Base-by-base conservation (phyloP, 2,888 invertebrate species). In the Diplolepis rosae region DNA sequence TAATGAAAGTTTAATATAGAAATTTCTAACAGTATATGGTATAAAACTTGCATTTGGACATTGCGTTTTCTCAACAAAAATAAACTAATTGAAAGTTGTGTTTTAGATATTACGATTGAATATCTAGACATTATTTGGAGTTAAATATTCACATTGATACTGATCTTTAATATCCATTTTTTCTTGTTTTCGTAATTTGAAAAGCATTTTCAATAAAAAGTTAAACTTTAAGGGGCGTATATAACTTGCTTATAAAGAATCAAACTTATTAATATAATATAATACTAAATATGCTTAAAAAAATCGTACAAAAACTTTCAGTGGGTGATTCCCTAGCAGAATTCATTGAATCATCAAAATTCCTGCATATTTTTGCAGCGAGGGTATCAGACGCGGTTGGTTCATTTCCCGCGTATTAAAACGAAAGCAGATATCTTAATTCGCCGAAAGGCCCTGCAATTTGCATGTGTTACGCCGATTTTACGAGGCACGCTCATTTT, bases 381-480 rank as follows among this genome's bases (percentile, higher is more conserved):
- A 52, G n/a, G 7, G 45, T 15, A 18, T 18, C 45, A n/a, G n/a
- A n/a, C n/a, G n/a, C n/a, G n/a, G 45, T 15, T 15, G 6, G 45
- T 7, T 30, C 30, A 15, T 54, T 54, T 30, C 15, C 7, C 28
- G 24, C 24, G 39, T 61, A 61, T 61, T 39, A 61, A 61, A 61
- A 61, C n/a, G 39, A 61, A 35, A 61, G 39, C 39, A 61, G 61
- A 61, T 61, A 39, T 61, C 61, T 61, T 61, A 61, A 39, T 61
- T 61, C 39, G 39, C 39, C 15, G n/a, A 39, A 39, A 35, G 61
- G n/a, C 39, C 39, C 61, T 61, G 35, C n/a, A 61, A 61, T 61
- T 61, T 61, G 39, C 61, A 35, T 61, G 24, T n/a, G 61, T 39
- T 35, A 61, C 61, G 61, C 61, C 39, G 24, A 39, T 39, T 61